Percentiles rank a stretch among this genome's conserved stretches.
phyloP scores from a whole-genome alignment of 2,888 invertebrate genomes.

The Phymatocera aterrima region DNA sequence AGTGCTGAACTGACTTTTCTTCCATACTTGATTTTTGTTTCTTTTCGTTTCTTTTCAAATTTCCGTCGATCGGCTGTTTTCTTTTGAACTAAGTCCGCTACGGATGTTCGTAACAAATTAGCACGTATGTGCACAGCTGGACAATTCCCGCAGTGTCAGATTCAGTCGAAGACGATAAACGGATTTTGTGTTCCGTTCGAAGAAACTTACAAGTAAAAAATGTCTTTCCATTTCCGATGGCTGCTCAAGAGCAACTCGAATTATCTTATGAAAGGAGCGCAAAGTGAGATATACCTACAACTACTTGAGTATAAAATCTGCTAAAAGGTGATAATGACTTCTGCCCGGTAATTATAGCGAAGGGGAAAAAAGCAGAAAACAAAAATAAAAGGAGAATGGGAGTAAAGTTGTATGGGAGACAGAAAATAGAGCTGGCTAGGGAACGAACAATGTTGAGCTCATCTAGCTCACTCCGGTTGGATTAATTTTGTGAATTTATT shows the following conservation, averaged over 20 bases:
- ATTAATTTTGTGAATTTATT: slow-evolving; percentile 38
- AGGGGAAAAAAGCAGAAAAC: not conserved
- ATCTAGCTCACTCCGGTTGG: slow-evolving; percentile 18
- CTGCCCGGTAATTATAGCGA: no score
- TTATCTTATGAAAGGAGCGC: not conserved
- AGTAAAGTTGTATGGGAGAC: not conserved
- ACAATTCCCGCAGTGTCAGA: no score
- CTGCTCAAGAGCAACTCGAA: no score
- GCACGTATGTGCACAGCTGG: not conserved
- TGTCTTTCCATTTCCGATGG: not conserved
- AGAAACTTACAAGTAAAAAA: no score
- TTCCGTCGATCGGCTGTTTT: not conserved
- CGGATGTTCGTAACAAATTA: not conserved
- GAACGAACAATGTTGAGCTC: slow-evolving; percentile 16
- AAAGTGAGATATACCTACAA: not conserved
- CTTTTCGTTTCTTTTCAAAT: not conserved
- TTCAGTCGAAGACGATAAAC: no score
- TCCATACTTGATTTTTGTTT: no score
- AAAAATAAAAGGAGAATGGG: not conserved
- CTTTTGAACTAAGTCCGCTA: not conserved
- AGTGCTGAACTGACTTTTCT: not conserved
- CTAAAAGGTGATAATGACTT: not conserved
- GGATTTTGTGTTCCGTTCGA: no score
- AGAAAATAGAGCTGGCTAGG: not conserved
- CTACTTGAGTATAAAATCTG: no score